Conservation (phyloP, 2,888 invertebrate genomes). For the Aleiodes leptofemur region DNA sequence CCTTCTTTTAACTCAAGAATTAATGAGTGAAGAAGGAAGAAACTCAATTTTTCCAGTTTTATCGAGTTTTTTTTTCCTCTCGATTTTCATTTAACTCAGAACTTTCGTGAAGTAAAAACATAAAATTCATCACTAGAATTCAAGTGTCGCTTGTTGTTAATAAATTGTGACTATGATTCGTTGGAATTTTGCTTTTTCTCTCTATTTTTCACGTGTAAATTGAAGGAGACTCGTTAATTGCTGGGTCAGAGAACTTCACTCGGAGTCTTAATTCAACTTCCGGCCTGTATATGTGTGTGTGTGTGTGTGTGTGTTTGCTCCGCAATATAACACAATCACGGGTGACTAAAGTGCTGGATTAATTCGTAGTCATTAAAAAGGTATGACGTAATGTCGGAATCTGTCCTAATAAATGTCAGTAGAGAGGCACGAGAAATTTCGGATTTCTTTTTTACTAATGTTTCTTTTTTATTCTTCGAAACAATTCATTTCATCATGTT, state of each 20-base stretch:
- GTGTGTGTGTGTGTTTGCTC: neutral
- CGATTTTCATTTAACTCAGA: no score
- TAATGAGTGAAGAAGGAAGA: neutral
- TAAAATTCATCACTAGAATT: no score
- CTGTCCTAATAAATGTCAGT: neutral
- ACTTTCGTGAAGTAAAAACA: no score
- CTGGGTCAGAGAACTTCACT: constrained; percentile 21
- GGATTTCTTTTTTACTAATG: no score
- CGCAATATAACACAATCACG: constrained; percentile 29
- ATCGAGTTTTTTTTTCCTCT: no score
- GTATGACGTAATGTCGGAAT: constrained; percentile 16
- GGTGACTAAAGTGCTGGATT: constrained; percentile 27
- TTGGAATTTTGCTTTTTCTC: neutral
- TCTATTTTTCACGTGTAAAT: neutral
- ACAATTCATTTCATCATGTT: no score
- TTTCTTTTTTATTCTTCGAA: no score
- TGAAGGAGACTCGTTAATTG: constrained; percentile 23
- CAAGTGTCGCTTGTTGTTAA: no score
- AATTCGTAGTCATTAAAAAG: constrained; percentile 24
- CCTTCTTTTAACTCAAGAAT: no score
- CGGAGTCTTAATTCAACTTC: constrained; percentile 28
- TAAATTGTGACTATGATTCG: neutral
- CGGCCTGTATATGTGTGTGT: neutral
- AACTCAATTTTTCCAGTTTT: neutral
- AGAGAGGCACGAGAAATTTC: no score